phyloP scores from a whole-genome alignment of 1,140 invertebrate species.

The Caenorhabditis elegans region DNA sequence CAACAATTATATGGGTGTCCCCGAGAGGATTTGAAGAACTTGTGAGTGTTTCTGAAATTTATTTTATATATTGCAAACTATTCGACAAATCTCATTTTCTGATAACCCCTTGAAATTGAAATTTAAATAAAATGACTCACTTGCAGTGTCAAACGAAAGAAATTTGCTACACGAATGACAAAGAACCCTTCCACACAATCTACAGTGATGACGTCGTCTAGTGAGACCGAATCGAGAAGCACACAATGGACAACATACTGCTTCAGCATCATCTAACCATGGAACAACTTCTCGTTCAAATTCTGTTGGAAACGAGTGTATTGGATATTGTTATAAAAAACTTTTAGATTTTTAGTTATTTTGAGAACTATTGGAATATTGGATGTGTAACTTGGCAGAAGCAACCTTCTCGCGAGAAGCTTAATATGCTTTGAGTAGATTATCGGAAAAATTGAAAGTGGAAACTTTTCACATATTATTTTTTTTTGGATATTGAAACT shows the following conservation, averaged over 20 bases:
- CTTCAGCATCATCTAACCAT: constrained; percentile 88
- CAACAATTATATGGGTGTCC: background rate
- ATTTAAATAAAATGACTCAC: constrained; percentile 71
- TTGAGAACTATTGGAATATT: too few species aligned
- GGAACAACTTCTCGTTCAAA: constrained; percentile 81
- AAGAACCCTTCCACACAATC: constrained; percentile 90
- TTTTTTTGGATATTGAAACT: too few species aligned
- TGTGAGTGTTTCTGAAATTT: constrained; percentile 71
- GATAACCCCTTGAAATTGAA: too few species aligned
- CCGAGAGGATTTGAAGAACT: constrained; percentile 67
- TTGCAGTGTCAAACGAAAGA: constrained; percentile 79
- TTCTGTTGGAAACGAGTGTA: too few species aligned
- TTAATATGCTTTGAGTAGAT: too few species aligned
- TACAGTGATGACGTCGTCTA: constrained; percentile 88
- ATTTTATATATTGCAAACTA: background rate
- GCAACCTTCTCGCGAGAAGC: too few species aligned
- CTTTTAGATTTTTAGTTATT: too few species aligned
- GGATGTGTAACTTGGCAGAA: too few species aligned
- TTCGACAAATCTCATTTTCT: too few species aligned
- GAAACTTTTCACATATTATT: too few species aligned
- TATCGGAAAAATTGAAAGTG: too few species aligned
- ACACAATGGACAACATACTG: constrained; percentile 86
- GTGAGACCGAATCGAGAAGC: constrained; percentile 83
- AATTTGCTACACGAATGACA: constrained; percentile 90
- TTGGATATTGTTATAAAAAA: too few species aligned